Evolutionary conservation across 1,140 invertebrate genomes (phyloP), one percentile per base, ranked within the genome.

Genomic region (Anastrepha ludens): DNA sequence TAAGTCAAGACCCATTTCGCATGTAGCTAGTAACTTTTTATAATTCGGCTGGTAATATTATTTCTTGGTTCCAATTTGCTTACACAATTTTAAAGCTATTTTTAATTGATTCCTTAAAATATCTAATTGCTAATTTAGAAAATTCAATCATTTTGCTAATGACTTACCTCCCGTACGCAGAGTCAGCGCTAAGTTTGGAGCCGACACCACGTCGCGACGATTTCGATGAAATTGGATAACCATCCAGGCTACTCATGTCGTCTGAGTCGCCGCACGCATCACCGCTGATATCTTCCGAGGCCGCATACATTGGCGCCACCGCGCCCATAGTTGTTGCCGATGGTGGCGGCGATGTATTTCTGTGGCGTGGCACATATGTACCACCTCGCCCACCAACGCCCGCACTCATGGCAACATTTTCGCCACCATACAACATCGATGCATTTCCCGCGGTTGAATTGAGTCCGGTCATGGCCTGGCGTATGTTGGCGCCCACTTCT

Each of bases 131-230:
- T 1, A 29, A 0, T 29, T 29, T 29, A 29, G 29, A 29, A 29
- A 29, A 29, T 29, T 29, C 29, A 29, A 29, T 29, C 0, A 29
- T 0, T 29, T 29, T 29, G 29, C 29, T 29, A 29, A 29, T 29
- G 29, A 88, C 90, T 94, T 90, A 96, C 96, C 96, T 96, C 93
- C 95, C 95, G 89, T 96, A 96, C 2, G 96, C 96, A 0, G 96
- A 96, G 91, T 96, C 96, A 0, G 93, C 94, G 88, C 94, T 95
- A 47, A 94, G 90, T 89, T 90, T 92, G 44, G 92, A 92, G 65
- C 89, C 88, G 8, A 90, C 91, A 13, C 90, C 92, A 17, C 89
- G 90, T 41, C 91, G 90, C 3, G 90, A 90, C 2, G 89, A 89
- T 2, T 90, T 89, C n/a, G 90, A 90, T n/a, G 90, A 91, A 88